Evolutionary conservation across 2,888 invertebrate species (phyloP).

Genomic region (Eupeodes latifasciatus): DNA sequence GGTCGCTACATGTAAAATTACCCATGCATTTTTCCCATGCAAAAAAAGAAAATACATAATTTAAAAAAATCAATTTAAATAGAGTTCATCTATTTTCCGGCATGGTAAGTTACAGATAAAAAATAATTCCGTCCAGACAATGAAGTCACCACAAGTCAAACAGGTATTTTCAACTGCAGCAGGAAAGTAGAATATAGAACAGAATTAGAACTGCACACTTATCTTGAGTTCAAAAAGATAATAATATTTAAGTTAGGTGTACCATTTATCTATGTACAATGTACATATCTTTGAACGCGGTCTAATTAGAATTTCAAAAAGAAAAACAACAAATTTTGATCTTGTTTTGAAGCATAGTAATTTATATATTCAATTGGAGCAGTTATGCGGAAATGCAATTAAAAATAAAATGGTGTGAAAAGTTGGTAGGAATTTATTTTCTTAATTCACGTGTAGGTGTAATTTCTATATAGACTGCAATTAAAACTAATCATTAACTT

Average conservation of each 20-base stretch:
- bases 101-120: slow-evolving; percentile 30
- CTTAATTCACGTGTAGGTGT: slow-evolving; percentile 26
- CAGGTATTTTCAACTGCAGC: slow-evolving; percentile 10
- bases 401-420: slow-evolving; percentile 43
- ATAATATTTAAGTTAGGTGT: slow-evolving; percentile 15
- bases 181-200: neutral
- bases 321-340: slow-evolving; percentile 29
- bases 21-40: slow-evolving; percentile 1
- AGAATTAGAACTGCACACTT: neutral
- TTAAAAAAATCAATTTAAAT: slow-evolving; percentile 14
- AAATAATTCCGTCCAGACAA: slow-evolving; percentile 23
- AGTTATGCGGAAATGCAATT: slow-evolving; percentile 64
- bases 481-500: slow-evolving; percentile 36
- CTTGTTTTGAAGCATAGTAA: neutral
- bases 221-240: neutral
- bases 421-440: neutral
- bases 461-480: slow-evolving; percentile 26
- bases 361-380: slow-evolving; percentile 65
- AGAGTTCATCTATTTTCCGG: slow-evolving; percentile 43
- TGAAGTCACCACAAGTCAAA: slow-evolving; percentile 48
- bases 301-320: slow-evolving; percentile 49
- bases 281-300: neutral
- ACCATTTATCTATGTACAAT: neutral
- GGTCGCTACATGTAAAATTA: neutral
- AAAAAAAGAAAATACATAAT: neutral